Base-by-base conservation (phyloP, 1,140 invertebrate genomes). In the Proales similis region DNA sequence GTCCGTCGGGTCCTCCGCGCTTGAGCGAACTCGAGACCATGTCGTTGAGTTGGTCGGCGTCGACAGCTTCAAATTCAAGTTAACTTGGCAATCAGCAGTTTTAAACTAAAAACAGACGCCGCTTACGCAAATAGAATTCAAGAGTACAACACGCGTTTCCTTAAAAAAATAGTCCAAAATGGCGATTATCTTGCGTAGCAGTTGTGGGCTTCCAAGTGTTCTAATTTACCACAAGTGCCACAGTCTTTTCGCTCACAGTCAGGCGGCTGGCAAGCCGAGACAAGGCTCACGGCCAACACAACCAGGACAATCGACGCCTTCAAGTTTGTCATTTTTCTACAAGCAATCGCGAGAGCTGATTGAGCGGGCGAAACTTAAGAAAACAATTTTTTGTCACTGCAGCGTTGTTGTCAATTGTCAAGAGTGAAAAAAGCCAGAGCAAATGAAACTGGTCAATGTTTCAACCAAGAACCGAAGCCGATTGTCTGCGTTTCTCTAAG, bases 221-320 rank as follows among this genome's bases (percentile, higher is more conserved):
- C n/a, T n/a, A n/a, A n/a, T n/a, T n/a, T n/a, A n/a, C 51, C 51
- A 57, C 51, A 57, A 12, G 33, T 57, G 4, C 51, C 51, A 26
- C 51, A 57, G 22, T 57, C 51, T 1, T 42, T 19, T 42, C 51
- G 39, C n/a, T 57, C 51, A 57, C 51, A 57, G 45, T 57, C 51
- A 27, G 51, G 51, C 17, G 51, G 24, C 12, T 57, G 36, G 45
- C 51, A 57, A 4, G 24, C 20, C 3, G 24, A 26, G 2, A 27
- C 22, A n/a, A 49, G 3, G 32, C 38, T 53, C 42, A 57, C 19
- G 12, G 20, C 19, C 7, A 57, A 7, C 2, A 42, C 5, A 3
- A 42, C 14, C 7, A 39, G 11, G 11, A 42, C 17, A 26, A 22
- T 26, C 19, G 30, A 26, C 17, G 7, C 27, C n/a, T 24, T 11